Base-by-base conservation (phyloP, 2,113 vertebrate species). In the Gambusia affinis region DNA sequence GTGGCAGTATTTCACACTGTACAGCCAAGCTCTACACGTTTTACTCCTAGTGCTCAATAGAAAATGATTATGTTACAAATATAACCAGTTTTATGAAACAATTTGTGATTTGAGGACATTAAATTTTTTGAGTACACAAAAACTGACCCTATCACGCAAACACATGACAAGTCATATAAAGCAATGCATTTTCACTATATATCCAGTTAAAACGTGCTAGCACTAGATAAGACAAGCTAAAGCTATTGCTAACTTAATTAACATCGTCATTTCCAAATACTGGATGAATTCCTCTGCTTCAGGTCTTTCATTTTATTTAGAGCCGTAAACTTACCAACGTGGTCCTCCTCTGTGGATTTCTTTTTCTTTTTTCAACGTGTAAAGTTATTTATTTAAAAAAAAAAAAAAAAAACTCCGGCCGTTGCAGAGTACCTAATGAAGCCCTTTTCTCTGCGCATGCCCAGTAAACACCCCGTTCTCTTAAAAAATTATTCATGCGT, bases 401-500 rank as follows among this genome's bases (percentile, higher is more conserved):
- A 37, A 11, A 11, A 2, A 11, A 11, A 37, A 37, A 37, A 30
- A 71, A 44, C 12, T 35, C 24, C 42, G n/a, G 22, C n/a, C 42
- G 44, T 0, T 3, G 2, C 7, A 54, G 15, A 28, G 17, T 3
- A 47, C 4, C 4, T 17, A 17, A 19, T 47, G 44, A 47, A 7
- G 4, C 17, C 1, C 30, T 4, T 29, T 19, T 37, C 3, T 28
- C n/a, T 73, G 83, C 76, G 67, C 82, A 83, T 80, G 81, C 79
- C 6, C 81, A 85, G 3, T 73, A 3, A 70, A 64, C 0, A 65
- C 19, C 35, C 33, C 44, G 2, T 85, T 12, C 14, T 24, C 0
- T 66, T 72, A 76, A 84, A 81, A 75, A 81, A 24, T 89, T 89
- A 90, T 88, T 91, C 83, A 72, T 84, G 84, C 87, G 65, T 54